Conservation (phyloP, 2,797 vertebrate genomes). For the Myotis myotis region DNA sequence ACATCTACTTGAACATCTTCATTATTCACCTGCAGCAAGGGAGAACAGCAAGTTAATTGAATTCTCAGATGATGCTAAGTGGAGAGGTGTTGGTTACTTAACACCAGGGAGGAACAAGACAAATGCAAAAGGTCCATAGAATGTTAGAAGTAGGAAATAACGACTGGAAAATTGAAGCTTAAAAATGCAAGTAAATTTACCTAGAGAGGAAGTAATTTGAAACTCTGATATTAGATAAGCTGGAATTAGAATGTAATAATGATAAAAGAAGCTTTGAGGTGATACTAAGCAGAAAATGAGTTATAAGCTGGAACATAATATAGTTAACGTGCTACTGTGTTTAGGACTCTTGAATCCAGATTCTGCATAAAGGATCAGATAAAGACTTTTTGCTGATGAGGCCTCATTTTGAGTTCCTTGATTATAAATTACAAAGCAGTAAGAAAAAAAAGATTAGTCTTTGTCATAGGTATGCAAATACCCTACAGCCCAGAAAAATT, state of each 20-base stretch:
- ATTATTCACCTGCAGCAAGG: constrained; percentile 16
- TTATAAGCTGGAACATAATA: neutral
- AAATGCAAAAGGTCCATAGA: neutral
- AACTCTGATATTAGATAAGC: constrained; percentile 32
- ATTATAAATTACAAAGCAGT: constrained; percentile 42
- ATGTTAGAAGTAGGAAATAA: constrained; percentile 12
- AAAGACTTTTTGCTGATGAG: constrained; percentile 28
- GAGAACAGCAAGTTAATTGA: constrained; percentile 43
- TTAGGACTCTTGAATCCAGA: neutral
- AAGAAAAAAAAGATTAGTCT: constrained; percentile 39
- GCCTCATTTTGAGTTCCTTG: constrained; percentile 46
- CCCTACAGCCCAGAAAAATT: neutral
- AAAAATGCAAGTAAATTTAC: constrained; percentile 24
- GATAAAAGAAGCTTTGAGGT: neutral
- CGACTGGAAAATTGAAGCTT: neutral
- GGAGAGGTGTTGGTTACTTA: constrained; percentile 23
- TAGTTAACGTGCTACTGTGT: neutral
- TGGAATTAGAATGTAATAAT: constrained; percentile 36
- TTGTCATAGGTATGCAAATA: constrained; percentile 18
- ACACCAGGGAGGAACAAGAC: constrained; percentile 4
- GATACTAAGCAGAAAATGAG: constrained; percentile 12
- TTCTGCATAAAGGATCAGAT: neutral
- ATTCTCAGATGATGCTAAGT: constrained; percentile 41
- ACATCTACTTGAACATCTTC: neutral
- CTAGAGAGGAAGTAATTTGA: constrained; percentile 54